Percentiles rank a stretch among this genome's conserved stretches.
phyloP scores from a whole-genome alignment of 2,797 vertebrate species.

The Hephaestus fuliginosus region DNA sequence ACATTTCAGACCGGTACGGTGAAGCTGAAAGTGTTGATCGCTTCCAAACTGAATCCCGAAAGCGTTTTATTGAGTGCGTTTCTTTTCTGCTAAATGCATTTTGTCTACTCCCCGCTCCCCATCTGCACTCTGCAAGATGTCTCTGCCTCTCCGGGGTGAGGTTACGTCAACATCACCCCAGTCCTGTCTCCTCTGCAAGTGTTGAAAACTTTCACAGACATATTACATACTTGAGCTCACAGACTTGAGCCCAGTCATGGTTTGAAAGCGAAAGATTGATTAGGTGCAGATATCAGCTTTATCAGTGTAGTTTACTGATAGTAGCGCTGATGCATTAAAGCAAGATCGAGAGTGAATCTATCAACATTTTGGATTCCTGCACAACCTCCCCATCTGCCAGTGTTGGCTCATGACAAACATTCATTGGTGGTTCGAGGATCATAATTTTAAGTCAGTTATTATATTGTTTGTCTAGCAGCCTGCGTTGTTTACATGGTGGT shows the following conservation, averaged over 20 bases:
- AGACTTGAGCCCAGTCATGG: not conserved
- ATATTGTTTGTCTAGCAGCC: not conserved
- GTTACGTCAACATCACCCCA: too few relatives aligned
- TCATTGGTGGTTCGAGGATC: not conserved
- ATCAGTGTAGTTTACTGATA: not conserved
- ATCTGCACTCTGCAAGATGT: too few relatives aligned
- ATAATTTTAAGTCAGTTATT: not conserved
- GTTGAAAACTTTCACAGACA: not conserved
- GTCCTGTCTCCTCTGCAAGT: not conserved
- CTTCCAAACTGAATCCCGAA: not conserved
- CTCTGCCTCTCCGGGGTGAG: too few relatives aligned
- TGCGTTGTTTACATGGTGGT: not conserved
- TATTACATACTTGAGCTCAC: too few relatives aligned
- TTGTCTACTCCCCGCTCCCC: not conserved
- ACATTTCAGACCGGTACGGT: not conserved
- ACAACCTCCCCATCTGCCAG: not conserved
- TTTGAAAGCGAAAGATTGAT: not conserved
- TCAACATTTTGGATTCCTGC: not conserved
- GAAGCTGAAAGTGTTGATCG: not conserved
- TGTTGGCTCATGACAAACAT: not conserved
- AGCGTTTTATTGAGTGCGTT: not conserved
- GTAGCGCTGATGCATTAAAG: not conserved
- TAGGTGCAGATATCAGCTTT: not conserved
- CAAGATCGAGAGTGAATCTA: not conserved
- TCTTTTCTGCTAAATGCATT: not conserved